A percentile compares a stretch with the other conserved stretches of the same genome.
Evolutionary conservation across 1,140 invertebrate genomes (phyloP).

Genomic region (Asobara japonica): DNA sequence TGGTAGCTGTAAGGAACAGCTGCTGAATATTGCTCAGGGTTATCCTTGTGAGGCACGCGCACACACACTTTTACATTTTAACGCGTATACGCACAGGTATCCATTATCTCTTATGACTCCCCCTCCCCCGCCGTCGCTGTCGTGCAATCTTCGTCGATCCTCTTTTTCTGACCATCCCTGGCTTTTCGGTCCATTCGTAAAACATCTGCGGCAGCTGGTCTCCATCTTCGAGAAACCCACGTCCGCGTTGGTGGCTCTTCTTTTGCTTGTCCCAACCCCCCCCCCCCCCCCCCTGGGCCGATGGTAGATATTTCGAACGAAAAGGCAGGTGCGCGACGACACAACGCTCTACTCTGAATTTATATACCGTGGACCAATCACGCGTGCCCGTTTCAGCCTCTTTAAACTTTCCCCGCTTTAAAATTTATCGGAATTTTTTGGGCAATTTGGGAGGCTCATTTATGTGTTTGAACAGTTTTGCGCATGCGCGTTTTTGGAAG

Average conservation of each 20-base stretch:
- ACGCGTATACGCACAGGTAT: slow-evolving; percentile 34
- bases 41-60: slow-evolving; percentile 15
- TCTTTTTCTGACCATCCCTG: slow-evolving; percentile 15
- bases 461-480: too few relatives aligned
- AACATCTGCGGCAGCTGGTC: slow-evolving; percentile 67
- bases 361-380: slow-evolving; percentile 53
- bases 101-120: slow-evolving; percentile 48
- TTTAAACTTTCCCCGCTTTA: slow-evolving; percentile 20
- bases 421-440: slow-evolving; percentile 25
- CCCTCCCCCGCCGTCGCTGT: slow-evolving; percentile 48
- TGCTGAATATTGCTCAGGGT: slow-evolving; percentile 15
- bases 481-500: not conserved
- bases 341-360: not conserved
- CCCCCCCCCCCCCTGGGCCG: not conserved
- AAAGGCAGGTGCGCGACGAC: slow-evolving; percentile 37
- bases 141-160: slow-evolving; percentile 7
- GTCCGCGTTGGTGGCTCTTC: slow-evolving; percentile 44
- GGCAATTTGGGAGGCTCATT: too few relatives aligned
- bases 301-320: not conserved
- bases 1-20: slow-evolving; percentile 7
- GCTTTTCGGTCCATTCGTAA: slow-evolving; percentile 42
- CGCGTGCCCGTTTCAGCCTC: slow-evolving; percentile 61
- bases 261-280: slow-evolving; percentile 12
- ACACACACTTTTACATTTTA: slow-evolving; percentile 10
- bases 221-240: slow-evolving; percentile 38